Percentiles rank a stretch among this genome's conserved stretches.
These are phyloP conservation scores for Butorides virescens DNA, from an alignment of 2,113 vertebrate genomes.

Conservation along the genomic window DNA sequence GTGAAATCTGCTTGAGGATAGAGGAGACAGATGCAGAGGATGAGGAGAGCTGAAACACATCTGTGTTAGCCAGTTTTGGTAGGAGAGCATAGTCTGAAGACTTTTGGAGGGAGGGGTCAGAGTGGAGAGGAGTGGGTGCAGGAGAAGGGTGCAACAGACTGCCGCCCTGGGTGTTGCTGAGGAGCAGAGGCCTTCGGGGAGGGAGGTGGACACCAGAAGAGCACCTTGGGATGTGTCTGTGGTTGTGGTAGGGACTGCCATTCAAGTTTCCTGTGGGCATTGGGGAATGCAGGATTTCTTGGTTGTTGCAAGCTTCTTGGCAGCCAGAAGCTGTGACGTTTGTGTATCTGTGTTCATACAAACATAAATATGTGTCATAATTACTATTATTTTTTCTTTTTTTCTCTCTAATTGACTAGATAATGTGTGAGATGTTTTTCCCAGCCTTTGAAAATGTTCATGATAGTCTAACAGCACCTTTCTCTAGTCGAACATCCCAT, in stretches of 20 bases:
- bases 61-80: neutral
- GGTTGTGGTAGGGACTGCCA: neutral
- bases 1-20: neutral
- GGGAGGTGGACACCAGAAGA: neutral
- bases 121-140: neutral
- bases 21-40: neutral
- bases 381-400: neutral
- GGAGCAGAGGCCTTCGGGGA: neutral
- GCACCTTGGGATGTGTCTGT: neutral
- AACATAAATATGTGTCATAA: neutral
- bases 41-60: neutral
- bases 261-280: neutral
- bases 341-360: neutral
- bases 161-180: neutral
- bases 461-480: conserved; percentile 74
- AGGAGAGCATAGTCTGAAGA: neutral
- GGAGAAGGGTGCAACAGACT: neutral
- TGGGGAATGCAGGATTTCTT: neutral
- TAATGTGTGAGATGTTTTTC: conserved; percentile 89
- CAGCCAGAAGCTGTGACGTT: neutral
- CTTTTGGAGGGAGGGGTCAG: neutral
- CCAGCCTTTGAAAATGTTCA: conserved; percentile 84
- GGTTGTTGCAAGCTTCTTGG: neutral
- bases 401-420: conserved; percentile 69
- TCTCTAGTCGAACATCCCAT: conserved; percentile 75